Base-by-base conservation (phyloP, 2,797 vertebrate genomes). In the Sebastes vulpes region DNA sequence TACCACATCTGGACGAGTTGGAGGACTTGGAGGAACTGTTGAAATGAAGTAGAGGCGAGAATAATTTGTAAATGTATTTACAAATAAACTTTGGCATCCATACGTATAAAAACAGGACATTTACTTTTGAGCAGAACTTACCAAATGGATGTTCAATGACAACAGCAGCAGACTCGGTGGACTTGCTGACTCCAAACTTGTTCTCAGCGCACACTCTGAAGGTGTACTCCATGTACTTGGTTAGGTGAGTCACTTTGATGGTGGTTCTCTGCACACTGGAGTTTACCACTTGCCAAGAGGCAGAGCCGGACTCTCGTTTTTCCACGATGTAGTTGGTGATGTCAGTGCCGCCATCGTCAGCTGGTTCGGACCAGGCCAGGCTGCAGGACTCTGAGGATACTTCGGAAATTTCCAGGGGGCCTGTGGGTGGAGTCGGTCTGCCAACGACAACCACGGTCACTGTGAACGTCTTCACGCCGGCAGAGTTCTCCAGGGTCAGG, bases 291-390 rank as follows among this genome's bases (percentile, higher is more conserved):
- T 99, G 99, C 99, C 99, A 99, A 59, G 97, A 97, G 76, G 98
- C 97, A 66, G 97, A 96, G 52, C 98, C 98, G 25, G 98, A 98
- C 93, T 99, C 98, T 6, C 99, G 98, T 91, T 99, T 99, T 89
- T 99, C 99, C 91, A 99, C 98, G 63, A 99, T 99, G 86, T 99
- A 99, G 92, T 99, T 99, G 3, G 95, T 96, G 82, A 99, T 98
- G 3, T 99, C 98, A 1, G 95, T 97, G 84, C 99, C 99, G 18
- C 98, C 99, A 18, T 99, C 96, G 79, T 99, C 99, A 83, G 96
- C 94, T 75, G 99, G 97, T 82, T 98, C 98, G 21, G 94, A 90
- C 99, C 99, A 99, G 54, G 97, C 93, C 67, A 99, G 88, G 56
- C 94, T 95, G 89, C 99, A 99, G 28, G 97, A 98, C 83, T 99